A percentile compares a stretch with the other conserved stretches of the same genome.
phyloP scores from a whole-genome alignment of 2,113 vertebrate genomes.

The Campylorhamphus procurvoides region DNA sequence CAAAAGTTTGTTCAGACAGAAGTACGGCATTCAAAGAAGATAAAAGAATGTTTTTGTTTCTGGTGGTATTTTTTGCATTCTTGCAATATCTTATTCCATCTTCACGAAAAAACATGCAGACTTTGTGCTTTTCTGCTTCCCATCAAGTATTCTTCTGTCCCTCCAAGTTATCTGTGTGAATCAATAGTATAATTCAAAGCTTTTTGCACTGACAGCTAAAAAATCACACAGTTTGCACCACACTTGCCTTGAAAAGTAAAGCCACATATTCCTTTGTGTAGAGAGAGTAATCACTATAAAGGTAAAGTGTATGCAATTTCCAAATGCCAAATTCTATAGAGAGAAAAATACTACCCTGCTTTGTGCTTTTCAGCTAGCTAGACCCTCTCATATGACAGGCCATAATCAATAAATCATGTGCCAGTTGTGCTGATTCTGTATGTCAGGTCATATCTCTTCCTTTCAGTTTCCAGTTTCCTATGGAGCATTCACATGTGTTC shows the following conservation, averaged over 20 bases:
- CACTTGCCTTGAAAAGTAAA: constrained; percentile 7
- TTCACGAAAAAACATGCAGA: neutral
- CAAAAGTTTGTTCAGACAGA: neutral
- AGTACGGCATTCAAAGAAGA: neutral
- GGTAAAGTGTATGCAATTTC: constrained; percentile 52
- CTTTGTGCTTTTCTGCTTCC: neutral
- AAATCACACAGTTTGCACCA: neutral
- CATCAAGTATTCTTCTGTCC: neutral
- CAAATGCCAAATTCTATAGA: constrained; percentile 45
- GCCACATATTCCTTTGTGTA: constrained; percentile 1
- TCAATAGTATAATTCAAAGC: neutral
- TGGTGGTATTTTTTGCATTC: neutral
- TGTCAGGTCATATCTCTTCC: constrained; percentile 16
- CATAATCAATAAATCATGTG: constrained; percentile 64
- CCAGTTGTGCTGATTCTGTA: constrained; percentile 33
- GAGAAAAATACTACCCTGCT: constrained; percentile 49
- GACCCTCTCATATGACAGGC: constrained; percentile 39
- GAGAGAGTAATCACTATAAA: constrained; percentile 26
- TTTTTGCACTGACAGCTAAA: neutral
- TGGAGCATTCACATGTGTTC: constrained; percentile 6
- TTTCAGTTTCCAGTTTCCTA: constrained; percentile 37
- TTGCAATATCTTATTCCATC: neutral
- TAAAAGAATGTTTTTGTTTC: fast-evolving
- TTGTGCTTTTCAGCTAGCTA: constrained; percentile 25
- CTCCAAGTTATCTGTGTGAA: neutral